Base-by-base conservation (phyloP, 1,140 invertebrate genomes). In the Lepidurus couesii region DNA sequence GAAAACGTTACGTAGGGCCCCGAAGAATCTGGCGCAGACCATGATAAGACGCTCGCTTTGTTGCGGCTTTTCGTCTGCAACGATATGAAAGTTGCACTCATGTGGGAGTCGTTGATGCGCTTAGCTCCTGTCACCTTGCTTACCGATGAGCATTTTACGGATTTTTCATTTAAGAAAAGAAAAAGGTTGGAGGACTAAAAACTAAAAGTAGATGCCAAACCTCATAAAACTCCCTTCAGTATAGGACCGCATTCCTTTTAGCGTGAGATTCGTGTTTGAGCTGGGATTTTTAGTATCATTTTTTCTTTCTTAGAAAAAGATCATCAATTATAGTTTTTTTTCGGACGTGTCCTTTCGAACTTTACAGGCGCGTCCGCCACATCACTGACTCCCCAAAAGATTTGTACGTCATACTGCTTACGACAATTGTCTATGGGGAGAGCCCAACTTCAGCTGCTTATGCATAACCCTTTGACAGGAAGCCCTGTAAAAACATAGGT, bases 401-500 rank as follows among this genome's bases (percentile, higher is more conserved):
- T 7, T 13, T n/a, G 53, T 65, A 34, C 34, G 16, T 65, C 53
- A 65, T 65, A 13, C 45, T 47, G 16, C 53, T 65, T 21, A 16
- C 53, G 16, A 21, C 21, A 65, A 21, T 21, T 21, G 13, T 65
- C 21, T 65, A 65, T 21, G 21, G 53, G 16, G 53, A 65, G 53
- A 21, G 53, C 53, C n/a, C 53, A 65, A 21, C 53, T 65, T 65
- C 53, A 65, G 53, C 53, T 65, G 53, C 21, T 21, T 65, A 65
- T 65, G 53, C 53, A 65, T 65, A 65, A 65, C 53, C 53, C 53
- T 65, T 65, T 65, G 53, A 65, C 53, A 65, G 53, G 53, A 21
- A 65, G 53, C 53, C 53, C 21, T 65, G 53, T 65, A 65, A 65
- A 65, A 65, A 65, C 53, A 65, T 65, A 65, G 53, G 53, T 65